Conservation (phyloP, 2,888 invertebrate species). For the Sarcophaga rosellei region DNA sequence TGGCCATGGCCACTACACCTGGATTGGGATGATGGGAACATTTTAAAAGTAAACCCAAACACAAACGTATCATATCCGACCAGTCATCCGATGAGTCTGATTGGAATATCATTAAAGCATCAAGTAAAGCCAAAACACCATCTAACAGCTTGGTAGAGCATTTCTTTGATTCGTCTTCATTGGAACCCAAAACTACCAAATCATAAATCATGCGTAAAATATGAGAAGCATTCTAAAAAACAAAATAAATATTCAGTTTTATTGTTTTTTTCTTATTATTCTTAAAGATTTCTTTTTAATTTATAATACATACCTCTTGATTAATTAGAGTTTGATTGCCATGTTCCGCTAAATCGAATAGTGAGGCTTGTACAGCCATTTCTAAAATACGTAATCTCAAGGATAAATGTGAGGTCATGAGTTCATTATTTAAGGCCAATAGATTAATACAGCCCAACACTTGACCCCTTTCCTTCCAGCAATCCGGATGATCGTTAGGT, state of each 20-base stretch:
- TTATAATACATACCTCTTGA: conserved; percentile 78
- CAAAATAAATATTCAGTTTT: conserved; percentile 6
- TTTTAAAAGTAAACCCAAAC: conserved; percentile 81
- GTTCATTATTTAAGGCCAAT: conserved; percentile 83
- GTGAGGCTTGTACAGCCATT: conserved; percentile 84
- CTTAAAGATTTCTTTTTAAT: not conserved
- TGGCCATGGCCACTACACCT: conserved; percentile 84
- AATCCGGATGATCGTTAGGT: conserved; percentile 82
- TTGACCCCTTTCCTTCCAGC: conserved; percentile 85
- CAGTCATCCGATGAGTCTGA: conserved; percentile 82
- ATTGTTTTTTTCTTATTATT: not conserved
- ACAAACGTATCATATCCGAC: conserved; percentile 84
- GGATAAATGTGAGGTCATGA: conserved; percentile 83
- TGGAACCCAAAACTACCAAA: conserved; percentile 83
- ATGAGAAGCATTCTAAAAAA: conserved; percentile 82
- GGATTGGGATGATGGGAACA: conserved; percentile 82
- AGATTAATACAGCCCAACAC: conserved; percentile 84
- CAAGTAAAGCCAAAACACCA: conserved; percentile 83
- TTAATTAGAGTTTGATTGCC: conserved; percentile 81
- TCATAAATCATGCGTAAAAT: conserved; percentile 84
- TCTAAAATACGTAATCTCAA: conserved; percentile 83
- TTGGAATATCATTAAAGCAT: conserved; percentile 83
- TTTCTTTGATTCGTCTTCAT: conserved; percentile 82
- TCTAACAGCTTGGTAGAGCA: conserved; percentile 83
- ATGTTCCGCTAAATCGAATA: conserved; percentile 83